Evolutionary conservation across 2,113 vertebrate species (phyloP), one percentile per base, ranked within the genome.

Genomic region (Monopterus albus): DNA sequence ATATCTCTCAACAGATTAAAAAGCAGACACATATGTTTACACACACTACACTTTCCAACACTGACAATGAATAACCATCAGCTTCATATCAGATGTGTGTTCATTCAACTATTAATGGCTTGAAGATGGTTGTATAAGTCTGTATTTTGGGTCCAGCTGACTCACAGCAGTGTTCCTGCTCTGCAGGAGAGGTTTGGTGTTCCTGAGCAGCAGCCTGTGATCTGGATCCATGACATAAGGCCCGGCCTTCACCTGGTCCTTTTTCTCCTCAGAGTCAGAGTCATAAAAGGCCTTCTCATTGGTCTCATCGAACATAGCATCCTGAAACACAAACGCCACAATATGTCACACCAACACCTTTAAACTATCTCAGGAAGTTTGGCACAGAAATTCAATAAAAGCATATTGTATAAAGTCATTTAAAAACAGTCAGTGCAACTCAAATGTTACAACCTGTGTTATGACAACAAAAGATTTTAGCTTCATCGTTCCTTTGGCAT

Each of bases 151-250:
- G 23, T 56, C 3, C 0, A 62, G 39, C 67, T 31, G 2, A 88
- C 96, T 87, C 94, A 99, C 97, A 33, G 98, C 97, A 12, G 97
- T 96, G 92, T 99, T 99, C 69, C 97, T 94, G 91, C 97, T 99
- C 88, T 99, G 97, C 38, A 99, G 94, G 28, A 99, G 90, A n/a
- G 97, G 97, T 51, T 97, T 99, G 65, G 96, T 98, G 87, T 96
- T 98, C 67, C 94, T 90, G 56, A 99, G 95, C 49, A 99, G 89
- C 36, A 99, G 93, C 5, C 97, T 87, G 80, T 99, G 98, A 77
- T 99, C 98, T 1, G 96, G 96, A 85, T 99, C 97, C 97, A 99
- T 99, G n/a, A 91, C 1, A 53, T 98, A 98, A 0, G 87, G 47
- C 33, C 77, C 93, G 39, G 85, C 90, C 42, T 82, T 78, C 1